These are phyloP conservation scores for Lasiurus borealis DNA, from an alignment of 2,113 vertebrate genomes.

Conservation along the genomic window DNA sequence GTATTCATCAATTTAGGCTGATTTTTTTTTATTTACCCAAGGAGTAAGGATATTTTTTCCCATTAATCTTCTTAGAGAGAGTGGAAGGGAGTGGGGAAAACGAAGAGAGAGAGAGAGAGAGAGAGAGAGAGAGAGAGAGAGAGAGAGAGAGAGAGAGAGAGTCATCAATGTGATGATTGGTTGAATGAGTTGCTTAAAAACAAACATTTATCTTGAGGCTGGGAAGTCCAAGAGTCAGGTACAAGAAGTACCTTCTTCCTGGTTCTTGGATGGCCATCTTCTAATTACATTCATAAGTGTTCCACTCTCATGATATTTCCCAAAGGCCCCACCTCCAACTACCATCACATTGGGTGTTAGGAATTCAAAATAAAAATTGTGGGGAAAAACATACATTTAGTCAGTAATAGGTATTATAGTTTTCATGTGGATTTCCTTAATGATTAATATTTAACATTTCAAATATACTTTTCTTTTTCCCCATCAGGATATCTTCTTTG, in stretches of 20 bases:
- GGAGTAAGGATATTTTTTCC: too few relatives aligned
- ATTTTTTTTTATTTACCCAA: too few relatives aligned
- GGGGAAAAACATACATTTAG: neutral
- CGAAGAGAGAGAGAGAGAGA: too few relatives aligned
- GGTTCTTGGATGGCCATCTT: neutral
- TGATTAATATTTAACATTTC: neutral
- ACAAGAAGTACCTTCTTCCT: neutral
- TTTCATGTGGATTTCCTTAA: neutral
- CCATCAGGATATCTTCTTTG: neutral
- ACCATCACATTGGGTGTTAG: neutral
- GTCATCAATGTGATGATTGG: too few relatives aligned
- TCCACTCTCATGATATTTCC: neutral
- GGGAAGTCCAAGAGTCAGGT: neutral
- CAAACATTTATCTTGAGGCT: neutral
- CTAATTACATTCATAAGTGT: neutral
- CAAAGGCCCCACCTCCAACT: neutral
- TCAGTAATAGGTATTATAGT: neutral
- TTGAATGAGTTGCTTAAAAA: neutral
- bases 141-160: too few relatives aligned
- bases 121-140: too few relatives aligned
- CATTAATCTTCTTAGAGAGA: too few relatives aligned
- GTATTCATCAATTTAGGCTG: too few relatives aligned
- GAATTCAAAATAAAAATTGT: neutral
- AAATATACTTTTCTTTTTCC: neutral
- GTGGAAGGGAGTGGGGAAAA: too few relatives aligned